phyloP scores from a whole-genome alignment of 64 coral and sea anemone species.

The Hydrozoanthus tunicans region DNA sequence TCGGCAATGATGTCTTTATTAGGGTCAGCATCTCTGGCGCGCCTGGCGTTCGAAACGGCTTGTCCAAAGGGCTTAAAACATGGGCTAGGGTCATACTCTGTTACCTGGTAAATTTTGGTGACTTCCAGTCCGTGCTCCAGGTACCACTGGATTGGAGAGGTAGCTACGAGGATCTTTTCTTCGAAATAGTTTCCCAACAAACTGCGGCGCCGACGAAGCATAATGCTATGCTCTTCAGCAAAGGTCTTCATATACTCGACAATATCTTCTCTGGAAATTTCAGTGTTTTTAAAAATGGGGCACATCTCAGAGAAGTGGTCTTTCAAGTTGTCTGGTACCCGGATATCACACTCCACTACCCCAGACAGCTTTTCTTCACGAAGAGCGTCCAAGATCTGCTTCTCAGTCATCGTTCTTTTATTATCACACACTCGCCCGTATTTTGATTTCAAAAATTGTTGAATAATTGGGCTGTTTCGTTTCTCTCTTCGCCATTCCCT shows the following conservation, averaged over 20 bases:
- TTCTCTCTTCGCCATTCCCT: conserved; percentile 48
- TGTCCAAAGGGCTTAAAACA: conserved; percentile 59
- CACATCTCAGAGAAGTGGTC: not conserved
- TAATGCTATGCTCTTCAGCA: conserved; percentile 53
- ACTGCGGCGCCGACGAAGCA: conserved; percentile 23
- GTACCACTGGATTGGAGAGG: conserved; percentile 52
- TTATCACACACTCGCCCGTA: not conserved
- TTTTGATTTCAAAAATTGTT: conserved; percentile 6
- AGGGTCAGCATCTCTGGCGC: conserved; percentile 50
- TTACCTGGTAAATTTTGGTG: conserved; percentile 18
- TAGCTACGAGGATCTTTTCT: conserved; percentile 49
- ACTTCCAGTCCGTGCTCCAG: conserved; percentile 58
- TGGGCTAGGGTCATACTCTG: conserved; percentile 27
- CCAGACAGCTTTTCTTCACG: not conserved
- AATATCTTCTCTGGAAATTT: conserved; percentile 46
- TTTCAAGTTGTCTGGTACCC: not conserved
- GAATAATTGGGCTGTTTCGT: not conserved
- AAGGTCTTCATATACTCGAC: conserved; percentile 51
- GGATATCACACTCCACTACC: not conserved
- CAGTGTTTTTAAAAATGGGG: conserved; percentile 57
- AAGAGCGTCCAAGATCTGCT: not conserved
- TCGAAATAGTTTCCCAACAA: conserved; percentile 53
- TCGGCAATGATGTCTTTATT: conserved; percentile 29
- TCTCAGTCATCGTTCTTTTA: not conserved
- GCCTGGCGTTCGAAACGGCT: conserved; percentile 47